A percentile compares a stretch with the other conserved stretches of the same genome.
Evolutionary conservation across 2,888 invertebrate species (phyloP).

Genomic region (Melanostoma scalare): DNA sequence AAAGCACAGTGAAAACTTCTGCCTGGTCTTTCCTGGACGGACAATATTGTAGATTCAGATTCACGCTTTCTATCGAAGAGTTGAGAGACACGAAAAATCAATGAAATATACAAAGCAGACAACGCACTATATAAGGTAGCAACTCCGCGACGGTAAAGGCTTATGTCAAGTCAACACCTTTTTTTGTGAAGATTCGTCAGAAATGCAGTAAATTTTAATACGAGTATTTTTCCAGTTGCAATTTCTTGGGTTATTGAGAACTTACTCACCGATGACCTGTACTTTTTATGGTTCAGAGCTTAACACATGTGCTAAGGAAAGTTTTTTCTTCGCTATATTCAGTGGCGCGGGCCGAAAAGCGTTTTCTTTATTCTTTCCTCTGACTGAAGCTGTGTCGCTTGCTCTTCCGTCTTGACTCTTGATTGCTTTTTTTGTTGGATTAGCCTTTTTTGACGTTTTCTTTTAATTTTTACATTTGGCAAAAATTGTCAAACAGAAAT

Average conservation of each 20-base stretch:
- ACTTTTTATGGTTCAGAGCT: conserved; percentile 11
- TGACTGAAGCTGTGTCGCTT: conserved; percentile 31
- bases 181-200: conserved; percentile 37
- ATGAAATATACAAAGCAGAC: conserved; percentile 38
- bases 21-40: conserved; percentile 15
- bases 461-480: conserved; percentile 27
- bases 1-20: conserved; percentile 38
- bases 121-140: background rate
- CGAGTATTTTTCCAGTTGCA: conserved; percentile 24
- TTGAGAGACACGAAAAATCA: conserved; percentile 61
- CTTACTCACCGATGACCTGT: conserved; percentile 30
- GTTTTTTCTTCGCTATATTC: conserved; percentile 38
- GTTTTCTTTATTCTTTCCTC: conserved; percentile 44
- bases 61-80: conserved; percentile 39
- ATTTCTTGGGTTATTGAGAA: conserved; percentile 28
- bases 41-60: conserved; percentile 17
- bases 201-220: conserved; percentile 28
- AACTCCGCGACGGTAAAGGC: conserved; percentile 18
- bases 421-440: conserved; percentile 40
- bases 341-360: conserved; percentile 29
- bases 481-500: conserved; percentile 53
- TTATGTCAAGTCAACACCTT: conserved; percentile 56
- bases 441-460: conserved; percentile 30
- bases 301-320: conserved; percentile 61
- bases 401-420: conserved; percentile 2